Conservation (phyloP, 2,888 invertebrate species). For the Iselma pallidipennis region DNA sequence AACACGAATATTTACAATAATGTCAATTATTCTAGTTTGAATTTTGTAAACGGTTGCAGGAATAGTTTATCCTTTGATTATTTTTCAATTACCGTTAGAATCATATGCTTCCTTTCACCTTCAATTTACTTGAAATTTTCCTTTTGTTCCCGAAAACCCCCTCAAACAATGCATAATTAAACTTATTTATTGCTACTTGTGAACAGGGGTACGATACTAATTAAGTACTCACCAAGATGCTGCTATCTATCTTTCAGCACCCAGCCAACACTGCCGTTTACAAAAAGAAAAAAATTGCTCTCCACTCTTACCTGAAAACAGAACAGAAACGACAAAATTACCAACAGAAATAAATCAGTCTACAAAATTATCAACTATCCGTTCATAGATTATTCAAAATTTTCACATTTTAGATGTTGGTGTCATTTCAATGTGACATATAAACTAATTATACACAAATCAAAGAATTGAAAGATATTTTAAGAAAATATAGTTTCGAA, state of each 20-base stretch:
- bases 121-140: too few relatives aligned
- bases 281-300: conserved; percentile 22
- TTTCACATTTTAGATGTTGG: too few relatives aligned
- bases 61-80: too few relatives aligned
- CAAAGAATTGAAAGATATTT: too few relatives aligned
- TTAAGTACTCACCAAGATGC: conserved; percentile 48
- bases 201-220: conserved; percentile 52
- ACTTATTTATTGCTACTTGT: conserved; percentile 49
- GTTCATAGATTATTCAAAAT: background rate
- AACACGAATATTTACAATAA: background rate
- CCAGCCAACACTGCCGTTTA: conserved; percentile 18
- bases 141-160: background rate
- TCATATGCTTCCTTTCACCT: too few relatives aligned
- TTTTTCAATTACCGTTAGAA: too few relatives aligned
- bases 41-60: too few relatives aligned
- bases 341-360: conserved; percentile 34
- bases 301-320: conserved; percentile 46
- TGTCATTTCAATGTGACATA: too few relatives aligned
- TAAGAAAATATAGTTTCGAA: background rate
- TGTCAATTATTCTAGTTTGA: background rate
- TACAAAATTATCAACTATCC: conserved; percentile 8
- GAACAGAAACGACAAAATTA: conserved; percentile 38
- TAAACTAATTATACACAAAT: too few relatives aligned
- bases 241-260: conserved; percentile 47
- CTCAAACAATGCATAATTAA: conserved; percentile 40